phyloP scores from a whole-genome alignment of 2,888 invertebrate genomes.

The Ornithoptera alexandrae region DNA sequence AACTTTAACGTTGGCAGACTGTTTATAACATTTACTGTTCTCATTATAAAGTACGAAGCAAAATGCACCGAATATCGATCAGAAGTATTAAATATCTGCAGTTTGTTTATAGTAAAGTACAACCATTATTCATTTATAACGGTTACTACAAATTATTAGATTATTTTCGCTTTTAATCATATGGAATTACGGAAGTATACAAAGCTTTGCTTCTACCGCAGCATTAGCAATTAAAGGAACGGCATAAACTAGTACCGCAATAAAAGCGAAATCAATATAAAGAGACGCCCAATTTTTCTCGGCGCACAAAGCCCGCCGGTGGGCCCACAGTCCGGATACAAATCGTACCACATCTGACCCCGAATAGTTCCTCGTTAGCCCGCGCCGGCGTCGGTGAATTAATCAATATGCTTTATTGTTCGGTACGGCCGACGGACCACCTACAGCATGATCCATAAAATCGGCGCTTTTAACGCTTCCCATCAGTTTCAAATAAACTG shows the following conservation, averaged over 20 bases:
- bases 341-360: slow-evolving; percentile 56
- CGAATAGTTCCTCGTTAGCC: slow-evolving; percentile 69
- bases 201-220: background rate
- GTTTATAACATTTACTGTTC: no score
- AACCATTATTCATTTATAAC: no score
- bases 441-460: slow-evolving; percentile 50
- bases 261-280: slow-evolving; percentile 31
- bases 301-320: slow-evolving; percentile 35
- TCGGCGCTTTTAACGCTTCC: slow-evolving; percentile 28
- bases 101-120: no score
- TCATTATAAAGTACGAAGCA: no score
- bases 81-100: no score
- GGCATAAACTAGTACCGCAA: slow-evolving; percentile 16
- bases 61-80: no score
- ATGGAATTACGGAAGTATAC: no score
- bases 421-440: slow-evolving; percentile 45
- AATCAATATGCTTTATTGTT: slow-evolving; percentile 75
- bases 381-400: slow-evolving; percentile 63
- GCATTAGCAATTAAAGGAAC: slow-evolving; percentile 6
- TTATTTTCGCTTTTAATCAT: no score
- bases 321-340: slow-evolving; percentile 39
- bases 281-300: slow-evolving; percentile 44
- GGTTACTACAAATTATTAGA: no score
- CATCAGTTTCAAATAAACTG: background rate
- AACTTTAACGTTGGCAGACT: no score